Base-by-base conservation (phyloP, 2,888 invertebrate genomes). In the Alcis repandata region DNA sequence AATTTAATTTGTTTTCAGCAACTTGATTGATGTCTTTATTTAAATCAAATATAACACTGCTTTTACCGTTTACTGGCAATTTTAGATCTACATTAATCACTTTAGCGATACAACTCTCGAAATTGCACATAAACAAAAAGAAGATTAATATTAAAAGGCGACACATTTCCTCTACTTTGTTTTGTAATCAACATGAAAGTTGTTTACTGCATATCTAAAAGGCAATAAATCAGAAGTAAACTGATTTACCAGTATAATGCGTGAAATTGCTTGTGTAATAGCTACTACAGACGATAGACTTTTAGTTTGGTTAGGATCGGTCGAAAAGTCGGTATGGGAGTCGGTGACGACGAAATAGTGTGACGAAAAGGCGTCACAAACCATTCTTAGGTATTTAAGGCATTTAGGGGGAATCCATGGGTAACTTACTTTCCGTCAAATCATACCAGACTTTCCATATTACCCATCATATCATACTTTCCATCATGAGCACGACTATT, bases 171-270 rank as follows among this genome's bases (percentile, higher is more conserved):
- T 54, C 22, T 27, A 10, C 36, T 6, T 13, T 27, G 33, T 13
- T 48, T 45, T 32, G 11, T 15, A 15, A 63, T 27, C 45, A 48
- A 17, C 45, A 10, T 13, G 4, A 59, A 38, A 54, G 40, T 63
- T 32, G n/a, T 51, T 53, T 53, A 32, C 40, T 46, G 46, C 46
- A 8, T 46, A 22, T 22, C 57, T 48, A 46, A 59, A 41, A 32
- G 41, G 58, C 46, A 52, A 41, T 38, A 48, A 63, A 63, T 63
- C 45, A 46, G n/a, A 57, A 48, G 33, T 45, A 63, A 54, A 20
- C 9, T 46, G 32, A 62, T 62, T 62, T 10, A 41, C n/a, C 38
- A 45, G 40, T 38, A 32, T 38, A 20, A 4, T 10, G 59, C 63
- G 41, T 48, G 48, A 48, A 59, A 62, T 56, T 49, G 32, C 32